Conservation (phyloP, 2,797 vertebrate genomes). For the Capromys pilorides region DNA sequence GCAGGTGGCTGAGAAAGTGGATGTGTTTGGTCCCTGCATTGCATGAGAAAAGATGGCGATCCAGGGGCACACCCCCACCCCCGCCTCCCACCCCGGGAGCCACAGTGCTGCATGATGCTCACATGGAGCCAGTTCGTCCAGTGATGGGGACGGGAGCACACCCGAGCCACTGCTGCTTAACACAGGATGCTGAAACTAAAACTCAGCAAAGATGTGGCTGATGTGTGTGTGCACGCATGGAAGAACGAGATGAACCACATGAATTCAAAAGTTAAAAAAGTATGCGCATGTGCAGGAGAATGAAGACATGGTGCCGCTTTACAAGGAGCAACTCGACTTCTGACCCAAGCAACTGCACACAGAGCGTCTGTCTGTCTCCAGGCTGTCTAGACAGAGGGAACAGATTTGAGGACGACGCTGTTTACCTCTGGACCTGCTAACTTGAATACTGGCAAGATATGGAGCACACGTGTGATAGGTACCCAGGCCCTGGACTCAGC, state of each 20-base stretch:
- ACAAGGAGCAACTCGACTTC: not conserved
- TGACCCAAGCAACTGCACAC: not conserved
- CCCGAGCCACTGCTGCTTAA: not conserved
- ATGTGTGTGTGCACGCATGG: not conserved
- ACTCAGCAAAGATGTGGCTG: not conserved
- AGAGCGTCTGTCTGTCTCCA: accelerated
- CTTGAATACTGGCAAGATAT: not conserved
- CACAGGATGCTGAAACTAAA: not conserved
- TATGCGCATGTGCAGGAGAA: not conserved
- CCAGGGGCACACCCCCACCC: not conserved
- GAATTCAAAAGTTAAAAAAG: not conserved
- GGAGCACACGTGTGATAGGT: not conserved
- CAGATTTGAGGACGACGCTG: not conserved
- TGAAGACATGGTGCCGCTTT: not conserved
- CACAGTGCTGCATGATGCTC: accelerated
- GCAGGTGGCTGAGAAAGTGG: not conserved
- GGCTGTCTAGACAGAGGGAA: no score
- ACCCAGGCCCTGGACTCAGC: not conserved
- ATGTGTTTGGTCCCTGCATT: not conserved
- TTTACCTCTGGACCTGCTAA: not conserved
- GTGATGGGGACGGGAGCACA: not conserved
- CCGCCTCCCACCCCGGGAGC: not conserved
- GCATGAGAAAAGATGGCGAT: accelerated
- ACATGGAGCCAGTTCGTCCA: accelerated
- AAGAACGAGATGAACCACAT: not conserved